phyloP scores from a whole-genome alignment of 2,113 vertebrate genomes.

The Eublepharis macularius region DNA sequence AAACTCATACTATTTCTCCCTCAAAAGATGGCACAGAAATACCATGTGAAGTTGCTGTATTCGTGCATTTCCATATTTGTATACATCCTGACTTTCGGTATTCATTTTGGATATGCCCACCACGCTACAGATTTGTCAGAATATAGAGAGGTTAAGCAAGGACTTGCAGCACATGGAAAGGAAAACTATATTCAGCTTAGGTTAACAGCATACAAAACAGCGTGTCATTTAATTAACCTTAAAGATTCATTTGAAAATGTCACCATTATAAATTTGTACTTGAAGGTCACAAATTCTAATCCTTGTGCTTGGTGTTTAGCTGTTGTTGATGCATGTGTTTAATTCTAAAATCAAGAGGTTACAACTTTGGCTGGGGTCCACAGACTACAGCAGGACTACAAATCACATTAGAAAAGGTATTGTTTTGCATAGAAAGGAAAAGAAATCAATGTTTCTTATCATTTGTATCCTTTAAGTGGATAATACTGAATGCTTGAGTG shows the following conservation, averaged over 20 bases:
- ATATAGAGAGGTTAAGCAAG: conserved; percentile 12
- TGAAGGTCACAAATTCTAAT: conserved; percentile 44
- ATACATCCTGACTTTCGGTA: background rate
- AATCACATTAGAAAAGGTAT: background rate
- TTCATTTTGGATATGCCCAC: background rate
- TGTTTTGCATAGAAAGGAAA: conserved; percentile 24
- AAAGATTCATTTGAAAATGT: conserved; percentile 49
- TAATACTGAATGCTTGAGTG: background rate
- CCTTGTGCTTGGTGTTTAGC: conserved; percentile 33
- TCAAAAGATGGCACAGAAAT: background rate
- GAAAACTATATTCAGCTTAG: conserved; percentile 5
- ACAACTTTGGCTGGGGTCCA: conserved; percentile 10
- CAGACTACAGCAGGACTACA: background rate
- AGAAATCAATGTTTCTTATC: background rate
- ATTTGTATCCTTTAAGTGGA: background rate
- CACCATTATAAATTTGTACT: conserved; percentile 39
- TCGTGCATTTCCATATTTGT: background rate
- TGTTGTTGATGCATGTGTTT: background rate
- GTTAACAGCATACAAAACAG: conserved; percentile 10
- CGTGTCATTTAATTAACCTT: conserved; percentile 46
- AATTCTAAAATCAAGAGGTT: conserved; percentile 24
- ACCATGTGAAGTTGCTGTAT: background rate
- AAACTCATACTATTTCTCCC: no score
- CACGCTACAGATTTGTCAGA: background rate
- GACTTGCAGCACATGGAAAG: background rate